Evolutionary conservation across 2,113 vertebrate genomes (phyloP).

Genomic region (Cynopterus brachyotis): DNA sequence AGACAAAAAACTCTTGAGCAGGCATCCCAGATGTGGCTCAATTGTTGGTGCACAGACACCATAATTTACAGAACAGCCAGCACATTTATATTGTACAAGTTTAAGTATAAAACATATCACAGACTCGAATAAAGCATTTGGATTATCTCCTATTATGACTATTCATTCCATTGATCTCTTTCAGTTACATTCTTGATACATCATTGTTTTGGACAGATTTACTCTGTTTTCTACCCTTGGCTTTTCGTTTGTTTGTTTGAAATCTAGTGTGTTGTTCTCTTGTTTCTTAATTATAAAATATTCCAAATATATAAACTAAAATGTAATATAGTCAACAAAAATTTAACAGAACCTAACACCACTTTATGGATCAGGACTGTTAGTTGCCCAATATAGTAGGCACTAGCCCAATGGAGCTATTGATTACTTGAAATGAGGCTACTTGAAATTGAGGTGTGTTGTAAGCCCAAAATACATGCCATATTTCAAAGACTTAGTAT

Average conservation of each 20-base stretch:
- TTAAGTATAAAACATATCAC: background rate
- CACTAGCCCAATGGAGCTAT: background rate
- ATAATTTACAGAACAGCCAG: background rate
- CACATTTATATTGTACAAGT: constrained; percentile 1
- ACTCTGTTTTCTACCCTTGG: background rate
- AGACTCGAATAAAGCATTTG: constrained; percentile 28
- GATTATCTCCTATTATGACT: background rate
- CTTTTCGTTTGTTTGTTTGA: background rate
- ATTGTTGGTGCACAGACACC: background rate
- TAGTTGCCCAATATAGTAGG: background rate
- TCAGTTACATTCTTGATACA: background rate
- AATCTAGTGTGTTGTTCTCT: background rate
- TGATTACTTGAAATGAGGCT: background rate
- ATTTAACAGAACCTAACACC: background rate
- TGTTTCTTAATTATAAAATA: constrained; percentile 48
- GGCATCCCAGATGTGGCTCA: constrained; percentile 4
- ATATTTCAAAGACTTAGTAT: constrained; percentile 34
- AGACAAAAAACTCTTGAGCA: background rate
- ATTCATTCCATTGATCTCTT: constrained; percentile 1
- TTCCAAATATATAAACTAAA: constrained; percentile 33
- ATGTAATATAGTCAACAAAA: background rate
- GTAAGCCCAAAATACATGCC: background rate
- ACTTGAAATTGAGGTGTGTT: background rate
- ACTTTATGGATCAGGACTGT: background rate
- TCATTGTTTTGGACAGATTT: constrained; percentile 27